Base-by-base conservation (phyloP, 2,888 invertebrate species). In the Pollenia labialis region DNA sequence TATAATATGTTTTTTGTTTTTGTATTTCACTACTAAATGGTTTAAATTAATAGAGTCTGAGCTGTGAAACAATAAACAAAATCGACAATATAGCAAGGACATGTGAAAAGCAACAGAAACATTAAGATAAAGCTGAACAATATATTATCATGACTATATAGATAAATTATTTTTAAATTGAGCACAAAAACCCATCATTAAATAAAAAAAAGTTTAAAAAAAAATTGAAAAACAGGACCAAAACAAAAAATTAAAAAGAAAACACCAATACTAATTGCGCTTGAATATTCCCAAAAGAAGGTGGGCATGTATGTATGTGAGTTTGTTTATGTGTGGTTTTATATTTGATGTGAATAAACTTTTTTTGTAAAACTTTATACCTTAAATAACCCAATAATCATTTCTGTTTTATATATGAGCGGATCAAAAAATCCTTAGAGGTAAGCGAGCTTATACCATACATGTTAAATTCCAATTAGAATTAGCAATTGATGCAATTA, bases 151-250 rank as follows among this genome's bases (percentile, higher is more conserved):
- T 18, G 64, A 74, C 48, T 48, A 40, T 64, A 64, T 40, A 54
- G 50, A 56, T 66, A 81, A 74, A 74, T 81, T 50, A 56, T 69
- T 76, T 76, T 76, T 76, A 76, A 69, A 69, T 76, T 62, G 46
- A 69, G 69, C 69, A 76, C 54, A 69, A 82, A 72, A 74, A 16
- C 64, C 23, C 68, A 60, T 68, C 66, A 74, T 81, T 81, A 75
- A 74, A 56, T 23, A 54, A 46, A 81, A 81, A 72, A 42, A 60
- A 2, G 23, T 23, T 42, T 42, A 69, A 23, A 60, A 60, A 80
- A 52, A 56, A 16, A 40, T 54, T 18, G 12, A 14, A 46, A 23
- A 46, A 44, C 52, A 52, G 52, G 44, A 77, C 46, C 56, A 52
- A 71, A 62, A 44, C 8, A 18, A 56, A 9, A 52, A 23, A 60